phyloP scores from a whole-genome alignment of 2,888 invertebrate genomes.

The Brachypalpus laphriformis region DNA sequence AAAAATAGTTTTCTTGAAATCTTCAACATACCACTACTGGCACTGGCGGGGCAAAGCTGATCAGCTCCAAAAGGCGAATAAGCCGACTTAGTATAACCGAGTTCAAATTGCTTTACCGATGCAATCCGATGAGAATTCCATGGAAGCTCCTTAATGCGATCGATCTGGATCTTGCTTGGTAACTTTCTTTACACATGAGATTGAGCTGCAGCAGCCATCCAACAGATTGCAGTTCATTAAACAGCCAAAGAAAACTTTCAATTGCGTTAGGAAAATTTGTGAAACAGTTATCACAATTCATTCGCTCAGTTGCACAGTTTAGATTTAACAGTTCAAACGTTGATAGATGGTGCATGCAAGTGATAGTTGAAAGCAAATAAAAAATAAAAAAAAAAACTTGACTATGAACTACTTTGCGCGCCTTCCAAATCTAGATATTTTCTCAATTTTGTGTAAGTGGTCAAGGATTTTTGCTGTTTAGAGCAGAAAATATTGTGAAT shows the following conservation, averaged over 20 bases:
- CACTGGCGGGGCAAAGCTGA: slow-evolving; percentile 41
- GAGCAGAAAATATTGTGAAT: neutral
- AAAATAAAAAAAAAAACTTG: neutral
- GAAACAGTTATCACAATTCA: slow-evolving; percentile 54
- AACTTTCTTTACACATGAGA: slow-evolving; percentile 64
- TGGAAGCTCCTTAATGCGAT: slow-evolving; percentile 63
- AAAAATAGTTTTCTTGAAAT: slow-evolving; percentile 16
- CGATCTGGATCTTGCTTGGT: slow-evolving; percentile 72
- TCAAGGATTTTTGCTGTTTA: neutral
- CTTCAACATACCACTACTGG: neutral
- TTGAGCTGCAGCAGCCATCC: slow-evolving; percentile 33
- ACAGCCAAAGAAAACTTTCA: slow-evolving; percentile 60
- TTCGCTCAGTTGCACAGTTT: slow-evolving; percentile 59
- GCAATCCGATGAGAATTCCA: slow-evolving; percentile 59
- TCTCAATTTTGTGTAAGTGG: slow-evolving; percentile 57
- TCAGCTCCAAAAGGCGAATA: slow-evolving; percentile 47
- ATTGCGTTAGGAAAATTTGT: slow-evolving; percentile 48
- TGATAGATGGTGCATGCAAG: neutral
- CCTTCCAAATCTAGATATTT: slow-evolving; percentile 50
- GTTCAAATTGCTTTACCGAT: slow-evolving; percentile 40
- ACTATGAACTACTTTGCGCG: slow-evolving; percentile 48
- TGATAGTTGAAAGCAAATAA: neutral
- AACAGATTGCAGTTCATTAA: slow-evolving; percentile 57
- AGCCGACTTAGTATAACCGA: slow-evolving; percentile 11
- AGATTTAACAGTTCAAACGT: slow-evolving; percentile 61